phyloP scores from a whole-genome alignment of 1,140 invertebrate genomes.

The Solenopsis invicta region DNA sequence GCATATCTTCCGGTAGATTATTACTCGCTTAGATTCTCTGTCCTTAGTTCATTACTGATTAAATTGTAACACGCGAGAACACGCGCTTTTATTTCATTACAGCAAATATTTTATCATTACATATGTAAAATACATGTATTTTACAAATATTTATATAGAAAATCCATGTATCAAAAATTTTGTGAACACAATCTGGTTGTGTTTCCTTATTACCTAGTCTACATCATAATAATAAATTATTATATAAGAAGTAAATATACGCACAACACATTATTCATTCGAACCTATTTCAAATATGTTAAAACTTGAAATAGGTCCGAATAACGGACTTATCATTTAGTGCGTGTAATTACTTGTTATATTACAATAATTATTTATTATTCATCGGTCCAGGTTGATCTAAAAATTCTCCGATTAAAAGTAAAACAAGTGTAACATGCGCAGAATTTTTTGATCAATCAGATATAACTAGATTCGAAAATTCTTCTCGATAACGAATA shows the following conservation, averaged over 20 bases:
- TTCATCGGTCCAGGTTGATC: neutral
- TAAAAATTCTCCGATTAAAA: neutral
- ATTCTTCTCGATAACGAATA: neutral
- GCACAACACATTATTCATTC: neutral
- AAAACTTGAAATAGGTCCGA: neutral
- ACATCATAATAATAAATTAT: conserved; percentile 26
- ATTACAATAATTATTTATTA: conserved; percentile 36
- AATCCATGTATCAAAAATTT: conserved; percentile 42
- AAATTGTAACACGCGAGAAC: conserved; percentile 41
- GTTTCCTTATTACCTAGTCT: conserved; percentile 11
- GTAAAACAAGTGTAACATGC: neutral
- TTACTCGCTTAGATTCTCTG: conserved; percentile 21
- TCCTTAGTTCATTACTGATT: conserved; percentile 21
- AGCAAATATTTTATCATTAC: conserved; percentile 28
- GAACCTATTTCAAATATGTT: conserved; percentile 10
- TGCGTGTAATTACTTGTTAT: conserved; percentile 17
- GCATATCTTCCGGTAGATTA: neutral
- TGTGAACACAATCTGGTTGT: conserved; percentile 29
- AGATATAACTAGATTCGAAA: neutral
- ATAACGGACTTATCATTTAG: neutral
- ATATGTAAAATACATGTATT: conserved; percentile 15
- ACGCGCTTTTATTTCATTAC: conserved; percentile 37
- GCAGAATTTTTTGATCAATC: neutral
- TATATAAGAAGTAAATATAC: conserved; percentile 20
- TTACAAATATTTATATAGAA: conserved; percentile 40